Evolutionary conservation across 2,113 vertebrate species (phyloP).

Genomic region (Psilopogon haemacephalus): DNA sequence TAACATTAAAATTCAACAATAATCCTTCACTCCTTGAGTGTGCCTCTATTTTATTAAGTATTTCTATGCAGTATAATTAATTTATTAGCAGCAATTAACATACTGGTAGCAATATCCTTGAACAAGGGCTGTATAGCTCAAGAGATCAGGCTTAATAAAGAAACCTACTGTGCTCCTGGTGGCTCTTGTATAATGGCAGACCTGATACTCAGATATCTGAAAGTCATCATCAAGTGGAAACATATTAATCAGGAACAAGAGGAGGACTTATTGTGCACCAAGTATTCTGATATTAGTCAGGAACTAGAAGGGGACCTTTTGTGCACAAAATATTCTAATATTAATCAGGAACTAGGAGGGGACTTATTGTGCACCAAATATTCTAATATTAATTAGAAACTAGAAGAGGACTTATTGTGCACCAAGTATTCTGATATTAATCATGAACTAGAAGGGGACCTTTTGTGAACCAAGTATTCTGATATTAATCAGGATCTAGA

Average conservation of each 20-base stretch:
- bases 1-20: conserved; percentile 63
- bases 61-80: conserved; percentile 59
- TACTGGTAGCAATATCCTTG: conserved; percentile 34
- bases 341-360: neutral
- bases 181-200: neutral
- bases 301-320: neutral
- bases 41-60: conserved; percentile 49
- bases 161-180: neutral
- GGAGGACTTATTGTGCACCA: neutral
- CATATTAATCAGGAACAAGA: neutral
- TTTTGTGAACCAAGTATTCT: neutral
- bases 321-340: neutral
- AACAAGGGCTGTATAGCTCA: conserved; percentile 27
- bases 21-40: conserved; percentile 28
- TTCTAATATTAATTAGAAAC: neutral
- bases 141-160: conserved; percentile 13
- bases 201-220: neutral
- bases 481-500: neutral
- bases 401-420: neutral
- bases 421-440: neutral
- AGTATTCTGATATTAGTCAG: neutral
- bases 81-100: conserved; percentile 51
- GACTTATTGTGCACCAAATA: neutral
- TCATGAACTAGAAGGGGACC: neutral
- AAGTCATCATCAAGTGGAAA: neutral